Conservation (phyloP, 2,113 vertebrate species). For the Podocnemis expansa region DNA sequence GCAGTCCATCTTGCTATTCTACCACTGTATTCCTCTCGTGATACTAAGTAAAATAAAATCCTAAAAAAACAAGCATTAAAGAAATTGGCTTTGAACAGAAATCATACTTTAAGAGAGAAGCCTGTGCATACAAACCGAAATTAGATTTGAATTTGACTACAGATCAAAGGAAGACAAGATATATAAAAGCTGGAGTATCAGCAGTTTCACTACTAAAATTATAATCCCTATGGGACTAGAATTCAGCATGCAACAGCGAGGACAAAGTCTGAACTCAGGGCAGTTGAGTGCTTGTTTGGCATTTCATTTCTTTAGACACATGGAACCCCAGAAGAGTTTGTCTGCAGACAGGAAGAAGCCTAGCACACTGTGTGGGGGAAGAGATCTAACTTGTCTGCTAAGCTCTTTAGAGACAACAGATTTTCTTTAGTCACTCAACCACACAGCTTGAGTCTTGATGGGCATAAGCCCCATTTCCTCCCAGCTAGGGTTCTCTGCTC, state of each 20-base stretch:
- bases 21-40: accelerated
- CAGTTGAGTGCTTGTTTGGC: neutral
- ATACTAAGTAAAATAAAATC: neutral
- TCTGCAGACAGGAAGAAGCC: neutral
- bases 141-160: neutral
- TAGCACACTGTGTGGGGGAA: neutral
- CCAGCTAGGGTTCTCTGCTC: neutral
- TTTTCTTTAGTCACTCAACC: neutral
- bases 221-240: neutral
- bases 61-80: accelerated
- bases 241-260: neutral
- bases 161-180: too few relatives aligned
- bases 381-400: accelerated
- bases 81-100: neutral
- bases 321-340: neutral
- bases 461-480: neutral
- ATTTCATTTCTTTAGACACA: neutral
- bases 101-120: neutral
- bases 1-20: neutral
- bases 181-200: neutral
- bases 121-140: neutral
- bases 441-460: neutral
- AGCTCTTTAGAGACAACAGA: neutral
- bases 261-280: neutral
- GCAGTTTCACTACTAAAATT: too few relatives aligned